Evolutionary conservation across 2,113 vertebrate species (phyloP).

Genomic region (Donacobius atricapilla): DNA sequence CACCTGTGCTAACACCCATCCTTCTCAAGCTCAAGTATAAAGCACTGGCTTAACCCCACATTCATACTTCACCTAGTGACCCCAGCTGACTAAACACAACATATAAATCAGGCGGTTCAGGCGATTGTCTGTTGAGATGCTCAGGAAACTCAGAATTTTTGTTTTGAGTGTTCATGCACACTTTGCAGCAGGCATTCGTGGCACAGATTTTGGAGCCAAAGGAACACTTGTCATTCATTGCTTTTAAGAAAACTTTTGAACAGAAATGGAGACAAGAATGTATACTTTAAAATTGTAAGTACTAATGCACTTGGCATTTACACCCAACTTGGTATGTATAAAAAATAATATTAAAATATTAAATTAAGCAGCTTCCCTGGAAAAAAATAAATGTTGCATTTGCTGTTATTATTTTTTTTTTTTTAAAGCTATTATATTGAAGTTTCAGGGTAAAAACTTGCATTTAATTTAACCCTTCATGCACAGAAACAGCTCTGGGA

Average conservation of each 20-base stretch:
- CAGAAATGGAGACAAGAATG: background rate
- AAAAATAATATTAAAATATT: background rate
- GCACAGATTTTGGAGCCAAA: background rate
- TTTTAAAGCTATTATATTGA: background rate
- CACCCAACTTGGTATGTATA: background rate
- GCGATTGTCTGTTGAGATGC: background rate
- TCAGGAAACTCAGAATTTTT: background rate
- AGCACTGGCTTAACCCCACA: background rate
- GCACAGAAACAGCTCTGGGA: background rate
- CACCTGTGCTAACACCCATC: background rate
- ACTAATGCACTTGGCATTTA: background rate
- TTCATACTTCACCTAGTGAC: background rate
- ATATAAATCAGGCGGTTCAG: background rate
- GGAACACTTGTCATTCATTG: background rate
- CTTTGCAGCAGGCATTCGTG: background rate
- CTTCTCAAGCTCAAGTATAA: background rate
- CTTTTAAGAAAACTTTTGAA: background rate
- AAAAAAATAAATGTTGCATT: conserved; percentile 17
- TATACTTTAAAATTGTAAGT: background rate
- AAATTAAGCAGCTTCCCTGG: conserved; percentile 14
- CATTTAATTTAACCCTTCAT: background rate
- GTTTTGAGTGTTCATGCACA: background rate
- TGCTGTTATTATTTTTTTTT: background rate
- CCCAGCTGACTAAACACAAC: background rate
- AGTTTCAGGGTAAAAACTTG: background rate